These are phyloP conservation scores for Mus minutoides DNA, from an alignment of 2,797 vertebrate genomes.

Conservation along the genomic window DNA sequence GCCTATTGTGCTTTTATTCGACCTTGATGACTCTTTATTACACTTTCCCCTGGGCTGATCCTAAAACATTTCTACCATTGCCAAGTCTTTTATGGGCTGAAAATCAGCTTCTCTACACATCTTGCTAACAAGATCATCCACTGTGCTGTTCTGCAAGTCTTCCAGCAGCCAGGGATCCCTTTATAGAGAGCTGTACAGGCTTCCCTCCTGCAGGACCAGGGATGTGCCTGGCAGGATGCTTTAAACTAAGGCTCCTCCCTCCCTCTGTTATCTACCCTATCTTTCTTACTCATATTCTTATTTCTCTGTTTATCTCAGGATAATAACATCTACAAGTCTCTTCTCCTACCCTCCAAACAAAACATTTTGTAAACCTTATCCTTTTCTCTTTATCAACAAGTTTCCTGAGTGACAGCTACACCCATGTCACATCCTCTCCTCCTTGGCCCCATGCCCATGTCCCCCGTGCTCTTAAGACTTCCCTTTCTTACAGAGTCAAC, in stretches of 20 bases:
- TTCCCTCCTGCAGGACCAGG: not conserved
- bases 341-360: not conserved
- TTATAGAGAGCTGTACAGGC: not conserved
- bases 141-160: not conserved
- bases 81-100: not conserved
- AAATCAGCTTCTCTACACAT: not conserved
- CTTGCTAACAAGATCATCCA: slow-evolving; percentile 26
- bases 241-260: not conserved
- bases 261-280: not conserved
- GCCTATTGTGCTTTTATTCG: not conserved
- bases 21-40: not conserved
- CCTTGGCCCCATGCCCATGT: not conserved
- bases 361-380: not conserved
- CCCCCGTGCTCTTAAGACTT: not conserved
- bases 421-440: not conserved
- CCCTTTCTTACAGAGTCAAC: too few relatives aligned
- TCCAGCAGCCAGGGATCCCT: not conserved
- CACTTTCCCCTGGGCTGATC: not conserved
- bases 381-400: not conserved
- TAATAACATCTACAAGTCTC: not conserved
- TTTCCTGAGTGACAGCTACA: not conserved
- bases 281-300: not conserved
- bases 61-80: slow-evolving; percentile 41
- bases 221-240: not conserved
- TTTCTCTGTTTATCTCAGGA: not conserved